phyloP scores from a whole-genome alignment of 2,797 vertebrate genomes.

The Sebastiscus albofasciatus region DNA sequence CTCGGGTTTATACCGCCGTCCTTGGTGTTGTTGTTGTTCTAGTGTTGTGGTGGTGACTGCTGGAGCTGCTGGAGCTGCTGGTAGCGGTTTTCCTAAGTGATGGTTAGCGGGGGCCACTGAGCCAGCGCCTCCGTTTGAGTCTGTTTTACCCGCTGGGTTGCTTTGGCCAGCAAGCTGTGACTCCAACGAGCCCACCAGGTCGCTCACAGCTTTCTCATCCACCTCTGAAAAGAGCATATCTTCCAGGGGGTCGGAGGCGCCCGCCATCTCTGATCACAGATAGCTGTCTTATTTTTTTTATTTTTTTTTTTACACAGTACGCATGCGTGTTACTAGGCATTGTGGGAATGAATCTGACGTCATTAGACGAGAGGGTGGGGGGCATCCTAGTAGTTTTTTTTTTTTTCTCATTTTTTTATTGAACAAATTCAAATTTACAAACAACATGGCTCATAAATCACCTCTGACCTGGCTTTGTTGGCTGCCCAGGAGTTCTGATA shows the following conservation, averaged over 20 bases:
- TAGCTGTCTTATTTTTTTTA: slow-evolving; percentile 58
- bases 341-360: slow-evolving; percentile 86
- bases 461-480: too few relatives aligned
- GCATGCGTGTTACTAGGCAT: slow-evolving; percentile 88
- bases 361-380: slow-evolving; percentile 41
- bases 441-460: too few relatives aligned
- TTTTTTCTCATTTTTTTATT: neutral
- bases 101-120: slow-evolving; percentile 80
- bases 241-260: slow-evolving; percentile 86
- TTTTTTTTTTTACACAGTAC: slow-evolving; percentile 53
- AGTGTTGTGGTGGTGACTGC: slow-evolving; percentile 81
- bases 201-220: slow-evolving; percentile 91
- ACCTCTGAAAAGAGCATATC: slow-evolving; percentile 92
- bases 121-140: slow-evolving; percentile 78
- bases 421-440: too few relatives aligned
- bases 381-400: neutral
- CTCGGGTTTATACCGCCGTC: slow-evolving; percentile 77
- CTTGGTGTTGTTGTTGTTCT: slow-evolving; percentile 80
- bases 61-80: slow-evolving; percentile 64
- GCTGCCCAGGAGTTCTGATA: too few relatives aligned
- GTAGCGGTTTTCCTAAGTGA: slow-evolving; percentile 83
- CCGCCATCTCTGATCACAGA: slow-evolving; percentile 86
- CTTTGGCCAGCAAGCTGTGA: slow-evolving; percentile 86
- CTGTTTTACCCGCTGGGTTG: slow-evolving; percentile 69
- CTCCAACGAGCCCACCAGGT: slow-evolving; percentile 89